A percentile compares a stretch with the other conserved stretches of the same genome.
These are phyloP conservation scores for Clavelina lepadiformis DNA, from an alignment of 23 tunicate genomes.

Conservation along the genomic window DNA sequence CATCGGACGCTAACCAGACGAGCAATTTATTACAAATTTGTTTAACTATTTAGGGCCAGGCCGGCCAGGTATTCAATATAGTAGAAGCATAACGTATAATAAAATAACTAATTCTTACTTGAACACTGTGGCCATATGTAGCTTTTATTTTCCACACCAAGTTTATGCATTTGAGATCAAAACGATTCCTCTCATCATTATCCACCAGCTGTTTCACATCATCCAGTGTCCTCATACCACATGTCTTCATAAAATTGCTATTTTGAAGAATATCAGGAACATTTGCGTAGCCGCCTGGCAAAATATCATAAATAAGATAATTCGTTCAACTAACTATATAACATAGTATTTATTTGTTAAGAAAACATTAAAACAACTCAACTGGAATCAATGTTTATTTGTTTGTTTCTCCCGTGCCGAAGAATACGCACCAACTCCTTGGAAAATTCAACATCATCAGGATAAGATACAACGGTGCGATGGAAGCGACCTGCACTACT, in stretches of 20 bases:
- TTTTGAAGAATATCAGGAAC: background rate
- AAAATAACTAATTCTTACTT: constrained; percentile 15
- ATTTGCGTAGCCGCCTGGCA: constrained; percentile 14
- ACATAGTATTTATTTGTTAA: too few species aligned
- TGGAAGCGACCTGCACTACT: background rate
- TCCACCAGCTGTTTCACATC: background rate
- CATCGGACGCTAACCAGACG: too few species aligned
- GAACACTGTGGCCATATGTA: background rate
- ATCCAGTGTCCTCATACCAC: constrained; percentile 1
- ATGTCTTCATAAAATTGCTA: background rate
- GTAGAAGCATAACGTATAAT: too few species aligned
- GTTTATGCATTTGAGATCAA: constrained; percentile 7
- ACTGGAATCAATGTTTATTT: constrained; percentile 29
- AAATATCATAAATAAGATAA: background rate
- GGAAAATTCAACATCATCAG: constrained; percentile 21
- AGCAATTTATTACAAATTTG: too few species aligned
- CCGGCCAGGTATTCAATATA: too few species aligned
- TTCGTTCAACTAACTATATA: background rate
- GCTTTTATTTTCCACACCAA: constrained; percentile 11
- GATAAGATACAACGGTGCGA: background rate
- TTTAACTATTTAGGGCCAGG: too few species aligned
- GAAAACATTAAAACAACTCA: too few species aligned
- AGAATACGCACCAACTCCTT: constrained; percentile 34
- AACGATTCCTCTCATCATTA: constrained; percentile 1
- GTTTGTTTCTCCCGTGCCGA: constrained; percentile 32